Conservation (phyloP, 2,888 invertebrate species). For the Idaea biselata region DNA sequence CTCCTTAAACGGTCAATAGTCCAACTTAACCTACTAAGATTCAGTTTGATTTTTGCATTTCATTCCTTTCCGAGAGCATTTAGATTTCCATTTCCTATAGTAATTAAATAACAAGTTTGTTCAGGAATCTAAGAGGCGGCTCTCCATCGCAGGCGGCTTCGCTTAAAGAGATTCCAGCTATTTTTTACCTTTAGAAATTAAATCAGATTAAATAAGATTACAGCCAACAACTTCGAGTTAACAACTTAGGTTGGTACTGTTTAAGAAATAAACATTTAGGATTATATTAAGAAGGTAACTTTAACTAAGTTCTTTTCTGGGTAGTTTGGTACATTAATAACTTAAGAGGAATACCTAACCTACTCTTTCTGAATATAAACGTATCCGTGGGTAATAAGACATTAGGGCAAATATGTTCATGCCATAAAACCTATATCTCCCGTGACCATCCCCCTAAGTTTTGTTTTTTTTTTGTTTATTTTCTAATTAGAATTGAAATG, state of each 20-base stretch:
- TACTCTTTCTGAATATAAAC: no score
- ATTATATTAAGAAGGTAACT: conserved; percentile 6
- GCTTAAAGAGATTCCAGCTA: conserved; percentile 36
- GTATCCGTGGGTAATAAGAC: no score
- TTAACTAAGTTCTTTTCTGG: no score
- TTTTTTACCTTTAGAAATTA: conserved; percentile 31
- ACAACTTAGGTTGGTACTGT: conserved; percentile 12
- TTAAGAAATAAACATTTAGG: conserved; percentile 10
- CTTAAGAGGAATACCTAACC: no score
- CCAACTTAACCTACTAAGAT: conserved; percentile 15
- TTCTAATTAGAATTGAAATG: no score
- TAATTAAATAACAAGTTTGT: conserved; percentile 63
- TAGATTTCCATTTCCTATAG: conserved; percentile 63
- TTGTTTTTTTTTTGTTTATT: no score
- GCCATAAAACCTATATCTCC: no score
- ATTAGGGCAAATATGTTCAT: no score
- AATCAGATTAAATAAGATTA: conserved; percentile 29
- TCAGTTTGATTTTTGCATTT: conserved; percentile 53
- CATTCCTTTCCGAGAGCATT: conserved; percentile 53
- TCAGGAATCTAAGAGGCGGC: conserved; percentile 37
- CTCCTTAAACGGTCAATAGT: no score
- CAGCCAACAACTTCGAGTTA: conserved; percentile 20
- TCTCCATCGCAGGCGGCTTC: conserved; percentile 19
- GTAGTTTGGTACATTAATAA: no score
- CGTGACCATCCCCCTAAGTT: no score